Percentiles rank a stretch among this genome's conserved stretches.
phyloP scores from a whole-genome alignment of 2,888 invertebrate genomes.

The Lasioglossum lativentre region DNA sequence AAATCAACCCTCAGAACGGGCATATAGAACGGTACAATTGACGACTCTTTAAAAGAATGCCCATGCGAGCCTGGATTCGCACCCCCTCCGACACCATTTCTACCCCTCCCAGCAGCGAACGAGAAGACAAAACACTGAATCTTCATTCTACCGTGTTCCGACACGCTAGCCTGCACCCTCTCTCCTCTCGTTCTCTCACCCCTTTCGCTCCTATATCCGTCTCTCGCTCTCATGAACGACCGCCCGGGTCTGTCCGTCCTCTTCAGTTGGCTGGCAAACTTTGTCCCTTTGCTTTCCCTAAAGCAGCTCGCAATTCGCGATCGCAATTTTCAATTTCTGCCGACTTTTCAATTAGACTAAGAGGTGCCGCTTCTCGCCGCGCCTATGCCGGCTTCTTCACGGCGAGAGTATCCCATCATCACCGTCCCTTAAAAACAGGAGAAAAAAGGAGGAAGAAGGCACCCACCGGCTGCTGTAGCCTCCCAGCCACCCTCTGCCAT shows the following conservation, averaged over 20 bases:
- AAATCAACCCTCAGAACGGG: slow-evolving; percentile 81
- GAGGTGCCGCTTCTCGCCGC: slow-evolving; percentile 78
- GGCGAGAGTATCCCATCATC: slow-evolving; percentile 64
- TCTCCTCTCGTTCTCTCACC: slow-evolving; percentile 54
- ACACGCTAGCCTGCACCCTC: slow-evolving; percentile 75
- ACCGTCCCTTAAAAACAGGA: slow-evolving; percentile 49
- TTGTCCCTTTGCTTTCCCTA: slow-evolving; percentile 76
- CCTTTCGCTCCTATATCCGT: slow-evolving; percentile 30
- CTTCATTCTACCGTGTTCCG: slow-evolving; percentile 82
- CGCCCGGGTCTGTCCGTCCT: slow-evolving; percentile 43
- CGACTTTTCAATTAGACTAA: slow-evolving; percentile 85
- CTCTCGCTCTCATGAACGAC: background rate
- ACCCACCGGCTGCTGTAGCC: slow-evolving; percentile 16
- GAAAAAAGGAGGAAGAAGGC: slow-evolving; percentile 17
- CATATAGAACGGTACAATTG: slow-evolving; percentile 82
- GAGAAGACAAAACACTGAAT: slow-evolving; percentile 83
- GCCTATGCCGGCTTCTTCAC: slow-evolving; percentile 76
- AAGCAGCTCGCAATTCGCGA: slow-evolving; percentile 85
- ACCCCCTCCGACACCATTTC: slow-evolving; percentile 72
- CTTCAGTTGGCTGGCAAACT: slow-evolving; percentile 58
- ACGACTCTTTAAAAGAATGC: slow-evolving; percentile 82
- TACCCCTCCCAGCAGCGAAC: slow-evolving; percentile 63
- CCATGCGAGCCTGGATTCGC: slow-evolving; percentile 78
- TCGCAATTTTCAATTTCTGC: slow-evolving; percentile 85
- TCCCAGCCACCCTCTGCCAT: background rate